Conservation (phyloP, 2,113 vertebrate genomes). For the Noctilio leporinus region DNA sequence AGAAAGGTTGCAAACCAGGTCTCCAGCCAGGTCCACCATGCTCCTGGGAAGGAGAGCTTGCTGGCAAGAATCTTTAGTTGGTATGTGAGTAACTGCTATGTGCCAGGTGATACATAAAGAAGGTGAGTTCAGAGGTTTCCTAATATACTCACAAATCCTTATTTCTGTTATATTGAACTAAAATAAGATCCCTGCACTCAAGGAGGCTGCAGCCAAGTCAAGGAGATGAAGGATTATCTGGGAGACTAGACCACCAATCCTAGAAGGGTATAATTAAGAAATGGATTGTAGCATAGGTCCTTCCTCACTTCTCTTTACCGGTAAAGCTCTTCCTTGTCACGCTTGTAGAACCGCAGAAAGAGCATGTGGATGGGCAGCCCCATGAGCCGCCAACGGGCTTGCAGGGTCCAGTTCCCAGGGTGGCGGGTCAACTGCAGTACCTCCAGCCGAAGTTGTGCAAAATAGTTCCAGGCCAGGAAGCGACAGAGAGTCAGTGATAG, state of each 20-base stretch:
- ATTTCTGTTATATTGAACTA: not conserved
- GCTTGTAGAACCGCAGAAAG: slow-evolving; percentile 85
- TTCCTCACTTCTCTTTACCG: slow-evolving; percentile 74
- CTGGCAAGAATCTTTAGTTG: not conserved
- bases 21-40: too few species aligned
- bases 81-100: not conserved
- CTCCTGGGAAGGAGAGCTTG: too few species aligned
- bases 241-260: not conserved
- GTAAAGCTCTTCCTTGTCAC: slow-evolving; percentile 85
- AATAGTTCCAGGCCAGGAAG: slow-evolving; percentile 84
- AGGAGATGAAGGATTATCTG: not conserved
- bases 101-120: not conserved
- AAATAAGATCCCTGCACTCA: not conserved
- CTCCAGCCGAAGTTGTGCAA: slow-evolving; percentile 83
- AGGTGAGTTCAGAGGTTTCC: not conserved
- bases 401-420: slow-evolving; percentile 85
- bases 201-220: not conserved
- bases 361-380: slow-evolving; percentile 84
- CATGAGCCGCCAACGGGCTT: slow-evolving; percentile 88
- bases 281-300: not conserved
- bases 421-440: slow-evolving; percentile 90
- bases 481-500: slow-evolving; percentile 81
- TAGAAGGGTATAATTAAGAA: not conserved
- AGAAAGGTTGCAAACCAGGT: too few species aligned
- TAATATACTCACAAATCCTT: not conserved